These are phyloP conservation scores for Oophaga pumilio DNA, from an alignment of 2,113 vertebrate species.

Conservation along the genomic window DNA sequence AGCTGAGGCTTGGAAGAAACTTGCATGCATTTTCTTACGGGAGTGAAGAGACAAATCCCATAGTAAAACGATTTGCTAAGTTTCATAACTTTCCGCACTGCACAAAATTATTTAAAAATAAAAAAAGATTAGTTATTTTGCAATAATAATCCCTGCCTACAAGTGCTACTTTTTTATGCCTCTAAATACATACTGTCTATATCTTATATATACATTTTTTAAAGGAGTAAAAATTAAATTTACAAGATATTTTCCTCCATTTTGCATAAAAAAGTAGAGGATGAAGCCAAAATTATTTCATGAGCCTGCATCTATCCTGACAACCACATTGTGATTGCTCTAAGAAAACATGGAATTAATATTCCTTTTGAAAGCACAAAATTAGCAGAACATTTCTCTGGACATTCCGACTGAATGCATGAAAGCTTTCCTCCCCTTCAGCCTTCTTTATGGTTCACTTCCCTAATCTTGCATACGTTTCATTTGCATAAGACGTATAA, in stretches of 20 bases:
- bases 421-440: not conserved
- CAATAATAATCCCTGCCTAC: too few relatives aligned
- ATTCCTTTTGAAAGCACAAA: not conserved
- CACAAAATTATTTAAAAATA: too few relatives aligned
- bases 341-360: not conserved
- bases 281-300: not conserved
- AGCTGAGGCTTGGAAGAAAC: too few relatives aligned
- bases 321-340: not conserved
- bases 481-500: slow-evolving; percentile 42
- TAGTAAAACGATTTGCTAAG: too few relatives aligned
- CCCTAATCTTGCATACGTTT: not conserved
- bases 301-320: not conserved
- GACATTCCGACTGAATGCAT: not conserved
- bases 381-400: slow-evolving; percentile 25
- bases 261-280: not conserved
- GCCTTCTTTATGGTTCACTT: slow-evolving; percentile 13
- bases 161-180: too few relatives aligned
- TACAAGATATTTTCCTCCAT: not conserved
- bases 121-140: too few relatives aligned
- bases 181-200: too few relatives aligned
- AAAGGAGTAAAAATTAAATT: not conserved
- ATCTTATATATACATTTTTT: too few relatives aligned
- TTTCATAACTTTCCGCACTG: too few relatives aligned
- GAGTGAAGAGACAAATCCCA: too few relatives aligned
- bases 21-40: too few relatives aligned